Evolutionary conservation across 2,797 vertebrate species (phyloP).

Genomic region (Gymnoscopelus microlampas): DNA sequence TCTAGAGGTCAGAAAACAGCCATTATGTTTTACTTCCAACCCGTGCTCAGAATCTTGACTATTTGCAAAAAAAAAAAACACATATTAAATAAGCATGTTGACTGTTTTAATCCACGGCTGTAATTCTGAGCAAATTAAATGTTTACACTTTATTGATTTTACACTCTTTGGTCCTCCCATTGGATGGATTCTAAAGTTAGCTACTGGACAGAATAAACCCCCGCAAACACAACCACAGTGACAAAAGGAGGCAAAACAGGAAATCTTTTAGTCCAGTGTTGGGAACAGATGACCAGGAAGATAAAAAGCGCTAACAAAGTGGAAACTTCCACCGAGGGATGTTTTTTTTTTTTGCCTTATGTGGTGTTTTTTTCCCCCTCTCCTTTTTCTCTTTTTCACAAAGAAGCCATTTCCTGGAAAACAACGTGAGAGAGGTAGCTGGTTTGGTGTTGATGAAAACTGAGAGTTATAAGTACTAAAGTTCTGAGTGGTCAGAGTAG

Average conservation of each 20-base stretch:
- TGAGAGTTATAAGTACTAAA: constrained; percentile 22
- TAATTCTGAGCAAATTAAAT: no score
- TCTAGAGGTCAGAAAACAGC: not conserved
- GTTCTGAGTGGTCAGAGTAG: no score
- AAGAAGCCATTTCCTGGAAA: constrained; percentile 91
- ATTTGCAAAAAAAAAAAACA: no score
- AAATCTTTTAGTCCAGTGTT: constrained; percentile 92
- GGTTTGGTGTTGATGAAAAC: constrained; percentile 51
- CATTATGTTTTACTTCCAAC: no score
- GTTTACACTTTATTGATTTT: no score
- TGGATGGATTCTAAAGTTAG: constrained; percentile 69
- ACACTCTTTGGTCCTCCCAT: constrained; percentile 20
- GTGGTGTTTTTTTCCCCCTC: constrained; percentile 77
- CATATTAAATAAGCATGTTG: no score
- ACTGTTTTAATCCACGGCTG: no score
- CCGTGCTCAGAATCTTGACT: no score
- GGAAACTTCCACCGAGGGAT: constrained; percentile 95
- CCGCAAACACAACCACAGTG: constrained; percentile 82
- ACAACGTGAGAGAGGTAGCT: constrained; percentile 70
- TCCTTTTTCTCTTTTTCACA: constrained; percentile 73
- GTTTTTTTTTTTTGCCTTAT: constrained; percentile 82
- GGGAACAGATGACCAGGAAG: constrained; percentile 97
- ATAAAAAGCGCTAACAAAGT: constrained; percentile 92
- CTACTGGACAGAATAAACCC: constrained; percentile 30
- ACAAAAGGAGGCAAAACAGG: constrained; percentile 98